A percentile compares a stretch with the other conserved stretches of the same genome.
Conservation (phyloP, 2,888 invertebrate genomes). For the Polydrusus tereticollis region DNA sequence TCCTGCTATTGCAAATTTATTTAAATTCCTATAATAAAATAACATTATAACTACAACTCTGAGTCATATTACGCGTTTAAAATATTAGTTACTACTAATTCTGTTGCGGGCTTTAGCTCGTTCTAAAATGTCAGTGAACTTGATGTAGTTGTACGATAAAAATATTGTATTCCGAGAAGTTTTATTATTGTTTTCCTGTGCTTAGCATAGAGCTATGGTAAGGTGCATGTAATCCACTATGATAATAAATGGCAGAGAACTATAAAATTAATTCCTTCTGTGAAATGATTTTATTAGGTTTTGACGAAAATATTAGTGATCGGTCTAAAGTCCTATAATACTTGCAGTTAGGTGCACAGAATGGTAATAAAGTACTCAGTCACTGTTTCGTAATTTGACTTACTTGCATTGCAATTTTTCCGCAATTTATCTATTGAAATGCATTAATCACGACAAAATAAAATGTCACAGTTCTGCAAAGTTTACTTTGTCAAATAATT, state of each 20-base stretch:
- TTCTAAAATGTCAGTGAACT: constrained; percentile 47
- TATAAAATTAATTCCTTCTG: neutral
- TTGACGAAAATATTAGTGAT: neutral
- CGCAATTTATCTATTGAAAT: too few relatives aligned
- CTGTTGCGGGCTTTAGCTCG: constrained; percentile 42
- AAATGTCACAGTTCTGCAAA: too few relatives aligned
- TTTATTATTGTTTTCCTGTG: constrained; percentile 47
- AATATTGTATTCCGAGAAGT: constrained; percentile 47
- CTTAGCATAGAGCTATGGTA: constrained; percentile 37
- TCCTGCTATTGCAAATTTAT: constrained; percentile 36
- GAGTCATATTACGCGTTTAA: constrained; percentile 40
- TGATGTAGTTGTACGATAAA: constrained; percentile 47
- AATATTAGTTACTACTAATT: constrained; percentile 45
- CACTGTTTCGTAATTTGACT: too few relatives aligned
- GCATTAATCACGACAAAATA: too few relatives aligned
- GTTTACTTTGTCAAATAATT: too few relatives aligned
- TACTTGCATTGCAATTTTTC: too few relatives aligned
- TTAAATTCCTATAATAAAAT: constrained; percentile 39
- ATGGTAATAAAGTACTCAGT: too few relatives aligned
- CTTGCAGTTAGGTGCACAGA: too few relatives aligned
- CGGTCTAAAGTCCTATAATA: too few relatives aligned
- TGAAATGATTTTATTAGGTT: neutral
- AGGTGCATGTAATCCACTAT: constrained; percentile 43
- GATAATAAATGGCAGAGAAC: constrained; percentile 32
- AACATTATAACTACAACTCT: constrained; percentile 25